phyloP scores from a whole-genome alignment of 2,888 invertebrate genomes.

The Dorcus hopei region DNA sequence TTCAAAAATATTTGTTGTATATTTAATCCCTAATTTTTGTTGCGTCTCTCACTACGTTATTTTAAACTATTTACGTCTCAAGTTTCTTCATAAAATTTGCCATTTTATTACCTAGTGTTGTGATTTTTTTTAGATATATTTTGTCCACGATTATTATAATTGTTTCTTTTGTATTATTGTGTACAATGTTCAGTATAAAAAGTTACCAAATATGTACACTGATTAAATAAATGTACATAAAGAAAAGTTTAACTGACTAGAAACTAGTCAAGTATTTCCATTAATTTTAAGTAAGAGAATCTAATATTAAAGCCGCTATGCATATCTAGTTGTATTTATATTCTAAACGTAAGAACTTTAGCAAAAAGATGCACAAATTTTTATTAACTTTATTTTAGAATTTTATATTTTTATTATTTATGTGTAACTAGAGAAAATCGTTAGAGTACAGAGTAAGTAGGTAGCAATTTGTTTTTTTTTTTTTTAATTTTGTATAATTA shows the following conservation, averaged over 20 bases:
- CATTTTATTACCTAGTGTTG: slow-evolving; percentile 44
- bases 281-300: slow-evolving; percentile 37
- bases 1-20: too few species aligned
- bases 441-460: slow-evolving; percentile 44
- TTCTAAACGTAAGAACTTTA: slow-evolving; percentile 35
- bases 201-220: slow-evolving; percentile 52
- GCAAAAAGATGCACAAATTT: slow-evolving; percentile 32
- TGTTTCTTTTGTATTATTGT: slow-evolving; percentile 21
- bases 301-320: slow-evolving; percentile 35
- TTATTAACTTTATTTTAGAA: slow-evolving; percentile 39
- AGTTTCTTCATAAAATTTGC: slow-evolving; percentile 29
- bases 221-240: slow-evolving; percentile 42
- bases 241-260: slow-evolving; percentile 45
- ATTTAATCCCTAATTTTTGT: too few species aligned
- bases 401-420: slow-evolving; percentile 39
- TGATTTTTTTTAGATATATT: slow-evolving; percentile 38
- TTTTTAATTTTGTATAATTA: slow-evolving; percentile 48
- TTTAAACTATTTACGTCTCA: too few species aligned
- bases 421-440: slow-evolving; percentile 39
- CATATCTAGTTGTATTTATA: slow-evolving; percentile 43
- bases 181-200: slow-evolving; percentile 43
- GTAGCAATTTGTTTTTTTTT: slow-evolving; percentile 40
- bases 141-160: slow-evolving; percentile 11
- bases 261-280: slow-evolving; percentile 46
- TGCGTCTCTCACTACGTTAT: too few species aligned